Base-by-base conservation (phyloP, 2,888 invertebrate genomes). In the Chloroclysta siterata region DNA sequence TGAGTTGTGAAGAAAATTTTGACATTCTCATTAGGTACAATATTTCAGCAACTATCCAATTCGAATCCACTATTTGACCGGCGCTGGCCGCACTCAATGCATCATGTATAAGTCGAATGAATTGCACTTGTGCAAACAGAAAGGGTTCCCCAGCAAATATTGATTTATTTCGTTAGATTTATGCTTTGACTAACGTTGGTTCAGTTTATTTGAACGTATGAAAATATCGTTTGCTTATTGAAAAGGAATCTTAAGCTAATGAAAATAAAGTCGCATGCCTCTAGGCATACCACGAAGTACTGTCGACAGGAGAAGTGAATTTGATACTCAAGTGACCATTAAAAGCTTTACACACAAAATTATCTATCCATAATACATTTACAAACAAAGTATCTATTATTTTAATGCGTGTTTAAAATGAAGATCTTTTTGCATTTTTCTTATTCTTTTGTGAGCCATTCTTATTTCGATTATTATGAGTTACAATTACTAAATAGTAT, bases 141-240 rank as follows among this genome's bases (percentile, higher is more conserved):
- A 87, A 85, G 87, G 86, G 89, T 85, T 84, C 80, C 80, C 63
- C 58, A 42, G 77, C 85, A 84, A 87, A 87, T 87, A 88, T 89
- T 88, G 89, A 89, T 88, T 87, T 86, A 86, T 85, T 78, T 72
- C 65, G 68, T 72, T 73, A 63, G 69, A 72, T 70, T 69, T 71
- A 69, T 70, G 68, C 65, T 66, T 60, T 58, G 56, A 69, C 54
- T 60, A 65, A 62, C 65, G 60, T 53, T 50, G 29, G 17, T 65
- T 65, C 59, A 61, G 66, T 69, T 64, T 66, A 68, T 65, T 68
- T 61, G 46, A 47, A 59, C 14, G 14, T 7, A 22, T 22, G 22
- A 22, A 22, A 8, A 33, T 33, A 33, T 33, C 33, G 28, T 29
- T 22, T 22, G 22, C 4, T 8, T 8, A 33, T 8, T 7, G 33